phyloP scores from a whole-genome alignment of 2,888 invertebrate species.

The Dicranocentrus wangi region DNA sequence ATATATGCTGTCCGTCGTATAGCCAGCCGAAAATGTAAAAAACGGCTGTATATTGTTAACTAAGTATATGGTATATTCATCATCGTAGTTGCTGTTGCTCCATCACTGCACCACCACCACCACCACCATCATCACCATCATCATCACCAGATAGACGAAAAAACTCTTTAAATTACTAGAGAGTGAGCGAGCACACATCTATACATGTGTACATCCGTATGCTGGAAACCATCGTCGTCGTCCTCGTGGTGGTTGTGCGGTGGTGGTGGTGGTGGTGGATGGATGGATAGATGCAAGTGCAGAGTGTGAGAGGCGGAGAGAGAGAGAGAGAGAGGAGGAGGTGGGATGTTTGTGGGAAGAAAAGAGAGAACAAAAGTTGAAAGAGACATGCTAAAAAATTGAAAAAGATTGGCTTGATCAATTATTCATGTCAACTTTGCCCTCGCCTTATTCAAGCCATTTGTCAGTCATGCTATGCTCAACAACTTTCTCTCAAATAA shows the following conservation, averaged over 20 bases:
- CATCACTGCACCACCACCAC: too few relatives aligned
- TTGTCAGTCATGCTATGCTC: constrained; percentile 54
- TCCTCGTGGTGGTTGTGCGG: not conserved
- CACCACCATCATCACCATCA: too few relatives aligned
- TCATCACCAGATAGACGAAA: too few relatives aligned
- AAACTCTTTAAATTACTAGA: too few relatives aligned
- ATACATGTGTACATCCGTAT: not conserved
- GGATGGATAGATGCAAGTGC: too few relatives aligned
- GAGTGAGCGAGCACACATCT: too few relatives aligned
- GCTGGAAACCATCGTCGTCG: not conserved
- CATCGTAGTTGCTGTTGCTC: too few relatives aligned
- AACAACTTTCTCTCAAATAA: constrained; percentile 56
- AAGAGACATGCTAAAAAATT: constrained; percentile 60
- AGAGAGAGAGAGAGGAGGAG: constrained; percentile 6
- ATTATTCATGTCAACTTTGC: constrained; percentile 65
- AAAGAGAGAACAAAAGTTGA: constrained; percentile 49
- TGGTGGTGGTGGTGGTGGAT: too few relatives aligned
- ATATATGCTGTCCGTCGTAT: not conserved
- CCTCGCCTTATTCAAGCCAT: constrained; percentile 53
- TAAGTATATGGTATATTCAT: too few relatives aligned
- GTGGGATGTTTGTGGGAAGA: constrained; percentile 28
- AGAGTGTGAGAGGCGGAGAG: too few relatives aligned
- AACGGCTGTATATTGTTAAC: too few relatives aligned
- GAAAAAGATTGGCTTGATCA: constrained; percentile 65
- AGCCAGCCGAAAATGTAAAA: too few relatives aligned